Conservation (phyloP, 2,888 invertebrate species). For the Apotomis capreana region DNA sequence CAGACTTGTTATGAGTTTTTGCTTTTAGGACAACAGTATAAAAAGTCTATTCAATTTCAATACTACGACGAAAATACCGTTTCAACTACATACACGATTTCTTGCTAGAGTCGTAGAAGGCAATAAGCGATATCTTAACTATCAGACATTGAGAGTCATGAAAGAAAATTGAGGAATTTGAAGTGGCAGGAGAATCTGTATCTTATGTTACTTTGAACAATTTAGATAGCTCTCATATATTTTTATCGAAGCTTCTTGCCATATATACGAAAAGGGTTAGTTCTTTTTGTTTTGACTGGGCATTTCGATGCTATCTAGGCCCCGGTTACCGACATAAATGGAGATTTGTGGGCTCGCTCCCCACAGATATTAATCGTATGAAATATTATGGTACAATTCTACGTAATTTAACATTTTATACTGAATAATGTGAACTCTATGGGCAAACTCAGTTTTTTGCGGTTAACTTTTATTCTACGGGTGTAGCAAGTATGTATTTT, state of each 20-base stretch:
- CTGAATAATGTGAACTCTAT: constrained; percentile 39
- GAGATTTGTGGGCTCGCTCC: constrained; percentile 56
- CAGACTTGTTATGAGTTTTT: constrained; percentile 45
- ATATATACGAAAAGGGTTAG: constrained; percentile 48
- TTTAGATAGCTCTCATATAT: constrained; percentile 28
- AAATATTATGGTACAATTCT: constrained; percentile 51
- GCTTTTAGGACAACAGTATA: constrained; percentile 47
- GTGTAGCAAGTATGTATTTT: background rate
- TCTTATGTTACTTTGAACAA: constrained; percentile 28
- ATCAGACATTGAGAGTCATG: constrained; percentile 47
- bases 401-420: constrained; percentile 45
- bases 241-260: constrained; percentile 37
- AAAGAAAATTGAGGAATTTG: constrained; percentile 43
- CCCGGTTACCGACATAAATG: constrained; percentile 54
- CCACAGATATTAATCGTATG: constrained; percentile 52
- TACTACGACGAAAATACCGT: constrained; percentile 34
- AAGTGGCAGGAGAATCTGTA: constrained; percentile 23
- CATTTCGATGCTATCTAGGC: constrained; percentile 52
- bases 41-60: constrained; percentile 40
- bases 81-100: constrained; percentile 41
- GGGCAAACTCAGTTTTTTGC: constrained; percentile 1
- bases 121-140: constrained; percentile 53
- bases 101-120: constrained; percentile 39
- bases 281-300: constrained; percentile 48
- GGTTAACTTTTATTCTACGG: constrained; percentile 12